Evolutionary conservation across 2,888 invertebrate species (phyloP).

Genomic region (Agrotis clavis): DNA sequence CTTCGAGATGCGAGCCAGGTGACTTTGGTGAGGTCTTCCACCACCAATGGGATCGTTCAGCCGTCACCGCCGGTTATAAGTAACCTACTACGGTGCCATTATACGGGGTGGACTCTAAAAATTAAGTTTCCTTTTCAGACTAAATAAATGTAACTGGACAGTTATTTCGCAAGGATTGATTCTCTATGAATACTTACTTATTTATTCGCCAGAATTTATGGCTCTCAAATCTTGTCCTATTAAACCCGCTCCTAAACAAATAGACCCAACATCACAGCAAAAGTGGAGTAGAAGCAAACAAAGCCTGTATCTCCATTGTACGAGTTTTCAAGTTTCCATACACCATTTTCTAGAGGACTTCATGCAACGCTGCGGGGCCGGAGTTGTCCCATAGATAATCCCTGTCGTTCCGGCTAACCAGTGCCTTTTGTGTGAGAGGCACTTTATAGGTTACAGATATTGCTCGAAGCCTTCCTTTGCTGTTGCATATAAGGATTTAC

Average conservation of each 20-base stretch:
- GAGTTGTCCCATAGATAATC: slow-evolving; percentile 40
- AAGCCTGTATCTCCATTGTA: slow-evolving; percentile 12
- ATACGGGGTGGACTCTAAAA: no score
- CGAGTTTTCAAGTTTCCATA: slow-evolving; percentile 19
- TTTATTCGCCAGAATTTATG: not conserved
- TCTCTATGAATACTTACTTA: no score
- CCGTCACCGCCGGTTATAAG: no score
- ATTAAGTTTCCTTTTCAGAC: no score
- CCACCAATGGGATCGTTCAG: no score
- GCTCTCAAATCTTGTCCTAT: not conserved
- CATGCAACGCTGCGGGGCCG: not conserved
- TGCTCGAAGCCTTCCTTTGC: slow-evolving; percentile 28
- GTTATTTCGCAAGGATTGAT: no score
- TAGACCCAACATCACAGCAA: not conserved
- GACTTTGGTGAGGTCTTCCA: no score
- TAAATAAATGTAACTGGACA: no score
- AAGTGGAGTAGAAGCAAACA: slow-evolving; percentile 8
- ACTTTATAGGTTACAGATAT: slow-evolving; percentile 48
- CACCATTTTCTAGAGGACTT: slow-evolving; percentile 19
- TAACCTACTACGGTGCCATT: no score
- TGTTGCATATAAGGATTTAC: slow-evolving; percentile 28
- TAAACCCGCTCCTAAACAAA: not conserved
- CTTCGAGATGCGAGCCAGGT: no score
- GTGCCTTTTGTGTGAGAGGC: slow-evolving; percentile 29
- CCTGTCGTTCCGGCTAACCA: slow-evolving; percentile 9